Percentiles rank a stretch among this genome's conserved stretches.
phyloP scores from a whole-genome alignment of 1,140 invertebrate species.

The Ephestia elutella region DNA sequence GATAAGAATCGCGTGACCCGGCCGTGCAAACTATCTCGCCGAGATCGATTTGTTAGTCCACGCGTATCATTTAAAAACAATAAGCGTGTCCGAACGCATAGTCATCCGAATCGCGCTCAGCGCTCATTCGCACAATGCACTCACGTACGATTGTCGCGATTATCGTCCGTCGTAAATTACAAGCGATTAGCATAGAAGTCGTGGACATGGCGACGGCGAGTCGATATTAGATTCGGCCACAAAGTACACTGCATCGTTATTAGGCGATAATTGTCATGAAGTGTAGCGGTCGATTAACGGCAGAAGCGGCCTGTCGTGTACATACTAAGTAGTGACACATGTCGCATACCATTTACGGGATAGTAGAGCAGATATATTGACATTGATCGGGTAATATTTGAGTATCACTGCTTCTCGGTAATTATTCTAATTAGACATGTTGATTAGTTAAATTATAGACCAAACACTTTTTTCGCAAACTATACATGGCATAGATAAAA shows the following conservation, averaged over 20 bases:
- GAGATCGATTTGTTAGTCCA: conserved; percentile 38
- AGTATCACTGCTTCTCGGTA: too few relatives aligned
- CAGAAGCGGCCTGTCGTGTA: conserved; percentile 30
- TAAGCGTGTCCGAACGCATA: conserved; percentile 33
- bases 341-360: conserved; percentile 19
- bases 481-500: too few relatives aligned
- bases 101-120: conserved; percentile 39
- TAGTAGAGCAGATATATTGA: conserved; percentile 10
- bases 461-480: too few relatives aligned
- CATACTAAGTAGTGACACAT: conserved; percentile 37
- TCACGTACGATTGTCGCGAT: conserved; percentile 67
- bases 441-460: too few relatives aligned
- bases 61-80: conserved; percentile 31
- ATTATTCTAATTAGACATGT: too few relatives aligned
- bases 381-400: neutral
- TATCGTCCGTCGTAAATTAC: conserved; percentile 69
- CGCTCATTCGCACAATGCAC: conserved; percentile 56
- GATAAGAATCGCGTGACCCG: conserved; percentile 10
- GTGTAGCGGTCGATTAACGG: conserved; percentile 68
- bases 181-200: conserved; percentile 65
- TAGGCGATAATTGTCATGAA: conserved; percentile 64
- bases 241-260: conserved; percentile 53
- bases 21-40: conserved; percentile 27
- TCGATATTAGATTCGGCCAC: conserved; percentile 63
- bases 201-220: conserved; percentile 54